Conservation (phyloP, 2,888 invertebrate genomes). For the Zootermopsis nevadensis region DNA sequence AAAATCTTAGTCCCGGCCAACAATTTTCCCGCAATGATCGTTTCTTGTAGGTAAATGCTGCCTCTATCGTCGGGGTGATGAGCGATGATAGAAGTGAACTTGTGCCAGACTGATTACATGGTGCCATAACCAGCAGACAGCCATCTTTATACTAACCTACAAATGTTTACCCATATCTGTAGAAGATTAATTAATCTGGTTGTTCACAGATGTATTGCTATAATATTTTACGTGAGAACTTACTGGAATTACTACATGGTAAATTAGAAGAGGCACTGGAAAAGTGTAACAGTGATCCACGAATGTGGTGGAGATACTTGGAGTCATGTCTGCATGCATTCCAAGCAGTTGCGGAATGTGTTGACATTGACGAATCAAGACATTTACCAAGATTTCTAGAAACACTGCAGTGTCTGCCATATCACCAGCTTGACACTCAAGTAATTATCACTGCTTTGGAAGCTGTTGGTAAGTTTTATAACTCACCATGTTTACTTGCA, state of each 20-base stretch:
- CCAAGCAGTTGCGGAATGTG: slow-evolving; percentile 72
- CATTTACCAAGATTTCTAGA: slow-evolving; percentile 71
- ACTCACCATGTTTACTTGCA: background rate
- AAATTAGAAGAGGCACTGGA: slow-evolving; percentile 70
- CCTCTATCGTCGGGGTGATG: too few species aligned
- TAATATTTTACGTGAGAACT: slow-evolving; percentile 79
- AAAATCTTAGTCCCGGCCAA: too few species aligned
- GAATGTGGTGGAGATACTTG: slow-evolving; percentile 63
- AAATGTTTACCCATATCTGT: background rate
- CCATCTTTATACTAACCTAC: too few species aligned
- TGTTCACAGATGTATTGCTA: slow-evolving; percentile 82
- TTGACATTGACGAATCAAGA: slow-evolving; percentile 68
- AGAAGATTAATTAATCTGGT: slow-evolving; percentile 53
- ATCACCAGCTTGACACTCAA: slow-evolving; percentile 69
- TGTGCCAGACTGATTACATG: too few species aligned
- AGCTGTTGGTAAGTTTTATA: slow-evolving; percentile 72
- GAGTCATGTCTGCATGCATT: slow-evolving; percentile 77
- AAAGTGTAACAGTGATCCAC: slow-evolving; percentile 61
- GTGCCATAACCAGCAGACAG: too few species aligned
- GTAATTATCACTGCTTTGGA: slow-evolving; percentile 80
- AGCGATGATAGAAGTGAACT: too few species aligned
- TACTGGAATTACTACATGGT: slow-evolving; percentile 76
- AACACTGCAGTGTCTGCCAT: slow-evolving; percentile 73
- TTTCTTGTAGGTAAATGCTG: too few species aligned
- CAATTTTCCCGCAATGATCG: too few species aligned